These are phyloP conservation scores for Hoplias malabaricus DNA, from an alignment of 2,113 vertebrate species.

Conservation along the genomic window DNA sequence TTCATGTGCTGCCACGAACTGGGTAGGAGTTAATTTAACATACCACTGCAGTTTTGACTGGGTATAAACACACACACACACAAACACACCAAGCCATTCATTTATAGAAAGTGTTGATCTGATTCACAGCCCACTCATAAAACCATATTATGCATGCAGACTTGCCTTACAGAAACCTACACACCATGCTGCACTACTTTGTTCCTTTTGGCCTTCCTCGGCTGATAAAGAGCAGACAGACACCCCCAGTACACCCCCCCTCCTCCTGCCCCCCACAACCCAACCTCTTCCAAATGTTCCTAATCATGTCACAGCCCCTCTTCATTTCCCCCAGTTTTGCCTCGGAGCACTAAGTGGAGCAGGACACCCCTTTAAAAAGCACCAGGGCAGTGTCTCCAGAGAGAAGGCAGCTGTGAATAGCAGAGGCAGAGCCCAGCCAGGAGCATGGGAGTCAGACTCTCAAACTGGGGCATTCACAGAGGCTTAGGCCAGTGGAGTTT, in stretches of 20 bases:
- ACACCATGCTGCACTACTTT: not conserved
- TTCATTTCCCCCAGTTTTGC: conserved; percentile 1
- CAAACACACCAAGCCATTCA: not conserved
- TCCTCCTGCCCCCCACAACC: conserved; percentile 20
- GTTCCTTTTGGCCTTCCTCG: not conserved
- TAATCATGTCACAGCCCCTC: conserved; percentile 4
- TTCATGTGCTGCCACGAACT: not conserved
- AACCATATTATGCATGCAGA: not conserved
- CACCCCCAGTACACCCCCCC: not conserved
- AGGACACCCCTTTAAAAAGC: conserved; percentile 54
- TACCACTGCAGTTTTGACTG: not conserved
- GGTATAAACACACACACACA: not conserved
- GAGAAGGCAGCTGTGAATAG: conserved; percentile 46
- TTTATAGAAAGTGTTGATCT: conserved; percentile 2
- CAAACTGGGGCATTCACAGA: conserved; percentile 38
- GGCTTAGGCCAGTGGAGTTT: conserved; percentile 31
- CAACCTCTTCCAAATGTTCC: not conserved
- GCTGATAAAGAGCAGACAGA: not conserved
- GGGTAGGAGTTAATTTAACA: not conserved
- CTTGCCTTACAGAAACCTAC: not conserved
- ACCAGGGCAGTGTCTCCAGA: conserved; percentile 24
- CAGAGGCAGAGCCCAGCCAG: conserved; percentile 13
- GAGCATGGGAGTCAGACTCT: conserved; percentile 4
- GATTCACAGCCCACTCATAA: not conserved
- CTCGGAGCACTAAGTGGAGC: conserved; percentile 49